Base-by-base conservation (phyloP, 2,888 invertebrate genomes). In the Cephus sareptanus region DNA sequence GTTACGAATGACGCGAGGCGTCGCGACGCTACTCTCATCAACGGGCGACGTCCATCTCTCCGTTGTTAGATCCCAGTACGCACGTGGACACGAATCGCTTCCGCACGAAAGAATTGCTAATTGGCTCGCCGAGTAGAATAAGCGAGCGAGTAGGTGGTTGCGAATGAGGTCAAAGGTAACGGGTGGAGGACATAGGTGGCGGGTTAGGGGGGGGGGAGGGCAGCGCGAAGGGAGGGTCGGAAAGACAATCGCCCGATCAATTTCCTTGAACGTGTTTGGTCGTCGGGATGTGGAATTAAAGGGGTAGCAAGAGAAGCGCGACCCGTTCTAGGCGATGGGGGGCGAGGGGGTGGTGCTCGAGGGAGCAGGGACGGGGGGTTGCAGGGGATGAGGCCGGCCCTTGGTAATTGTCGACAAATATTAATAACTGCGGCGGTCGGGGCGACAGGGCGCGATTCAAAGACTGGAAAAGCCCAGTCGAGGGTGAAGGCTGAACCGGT, bases 391-490 rank as follows among this genome's bases (percentile, higher is more conserved):
- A 56, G 80, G 79, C 79, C 80, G 79, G 82, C 84, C 86, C 84
- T 84, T 86, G 86, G 87, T 91, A 91, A 91, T 91, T 90, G 90
- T 91, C 89, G 87, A 90, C 90, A 91, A 91, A 91, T 91, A 91
- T 91, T 91, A 91, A 91, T 91, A 91, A 90, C 87, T 86, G 87
- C 80, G 83, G 81, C 78, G 82, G 81, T 40, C 56, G 56, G 56
- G 83, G 82, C 85, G 83, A 82, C 83, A 85, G 82, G 82, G 80
- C 83, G 70, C 82, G 84, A 87, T 85, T 87, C 85, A 86, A 85
- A 87, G 86, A 87, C 80, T 84, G 83, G 87, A 87, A 87, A 86
- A 86, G 85, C 87, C 81, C 82, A 79, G 82, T 86, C 84, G 86
- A 86, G 86, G 86, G 87, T 87, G 87, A 87, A 85, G 82, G 71